These are phyloP conservation scores for Spialia ferax DNA, from an alignment of 2,888 invertebrate species.

Conservation along the genomic window DNA sequence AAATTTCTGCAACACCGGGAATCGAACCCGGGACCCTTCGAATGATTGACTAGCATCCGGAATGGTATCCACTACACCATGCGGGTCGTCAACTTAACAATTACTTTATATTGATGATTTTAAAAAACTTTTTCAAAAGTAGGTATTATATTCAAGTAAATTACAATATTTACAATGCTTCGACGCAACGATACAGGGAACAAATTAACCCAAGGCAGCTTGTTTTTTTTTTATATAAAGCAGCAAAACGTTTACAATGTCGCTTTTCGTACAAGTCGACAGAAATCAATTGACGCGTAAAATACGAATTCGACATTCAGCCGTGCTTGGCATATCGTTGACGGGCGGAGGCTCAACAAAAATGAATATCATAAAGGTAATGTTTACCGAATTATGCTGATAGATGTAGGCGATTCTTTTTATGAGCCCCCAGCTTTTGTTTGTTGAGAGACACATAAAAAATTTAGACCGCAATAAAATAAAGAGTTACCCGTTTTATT, in stretches of 20 bases:
- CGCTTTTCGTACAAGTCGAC: background rate
- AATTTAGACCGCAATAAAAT: conserved; percentile 37
- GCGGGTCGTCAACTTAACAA: too few species aligned
- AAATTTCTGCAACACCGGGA: too few species aligned
- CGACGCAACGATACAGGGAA: background rate
- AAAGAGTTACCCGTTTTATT: conserved; percentile 37
- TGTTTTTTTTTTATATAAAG: background rate
- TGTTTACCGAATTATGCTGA: conserved; percentile 39
- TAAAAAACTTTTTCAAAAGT: too few species aligned
- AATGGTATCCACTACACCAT: too few species aligned
- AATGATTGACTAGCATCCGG: too few species aligned
- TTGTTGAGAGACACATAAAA: conserved; percentile 38
- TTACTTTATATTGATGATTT: too few species aligned
- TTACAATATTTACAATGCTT: too few species aligned
- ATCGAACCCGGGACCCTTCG: too few species aligned
- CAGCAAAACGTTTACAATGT: background rate
- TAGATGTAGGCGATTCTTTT: conserved; percentile 38
- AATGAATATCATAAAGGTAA: conserved; percentile 40
- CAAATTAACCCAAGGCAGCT: background rate
- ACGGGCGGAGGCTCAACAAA: conserved; percentile 28
- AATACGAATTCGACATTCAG: conserved; percentile 6
- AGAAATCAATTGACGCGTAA: conserved; percentile 1
- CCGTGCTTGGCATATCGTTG: conserved; percentile 24
- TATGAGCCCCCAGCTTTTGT: conserved; percentile 36
- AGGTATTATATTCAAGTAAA: too few species aligned